Evolutionary conservation across 2,888 invertebrate genomes (phyloP).

Genomic region (Odontomyia ornata): DNA sequence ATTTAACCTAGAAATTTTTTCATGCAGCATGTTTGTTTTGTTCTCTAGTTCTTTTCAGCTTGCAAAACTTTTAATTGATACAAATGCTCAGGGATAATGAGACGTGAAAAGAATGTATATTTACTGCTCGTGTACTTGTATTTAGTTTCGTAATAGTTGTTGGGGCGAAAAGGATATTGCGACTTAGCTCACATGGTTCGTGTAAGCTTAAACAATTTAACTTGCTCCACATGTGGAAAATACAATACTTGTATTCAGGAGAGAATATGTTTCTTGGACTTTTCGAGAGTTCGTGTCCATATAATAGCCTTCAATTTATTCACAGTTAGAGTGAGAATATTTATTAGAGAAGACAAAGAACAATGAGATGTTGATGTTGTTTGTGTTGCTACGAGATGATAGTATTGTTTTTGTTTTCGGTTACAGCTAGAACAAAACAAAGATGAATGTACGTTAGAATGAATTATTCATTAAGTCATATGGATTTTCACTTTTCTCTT

Average conservation of each 20-base stretch:
- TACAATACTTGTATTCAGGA: background rate
- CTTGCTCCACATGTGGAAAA: background rate
- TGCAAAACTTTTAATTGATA: conserved; percentile 34
- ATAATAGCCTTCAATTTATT: background rate
- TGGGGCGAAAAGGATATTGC: background rate
- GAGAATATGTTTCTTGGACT: no score
- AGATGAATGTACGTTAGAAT: background rate
- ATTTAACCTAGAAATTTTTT: no score
- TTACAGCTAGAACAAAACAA: background rate
- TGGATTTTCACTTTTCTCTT: background rate
- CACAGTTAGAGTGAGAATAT: background rate
- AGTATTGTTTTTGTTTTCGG: background rate
- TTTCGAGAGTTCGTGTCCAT: background rate
- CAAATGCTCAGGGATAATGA: conserved; percentile 33
- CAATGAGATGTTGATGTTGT: background rate
- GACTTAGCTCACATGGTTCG: background rate
- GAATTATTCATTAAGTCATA: background rate
- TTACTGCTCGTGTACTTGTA: background rate
- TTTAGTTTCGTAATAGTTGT: background rate
- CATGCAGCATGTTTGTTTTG: background rate
- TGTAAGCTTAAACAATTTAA: background rate
- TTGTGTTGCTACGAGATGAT: no score
- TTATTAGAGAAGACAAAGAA: background rate
- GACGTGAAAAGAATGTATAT: conserved; percentile 17
- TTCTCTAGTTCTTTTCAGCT: background rate